Evolutionary conservation across 2,113 vertebrate genomes (phyloP).

Genomic region (Aleadryas rufinucha): DNA sequence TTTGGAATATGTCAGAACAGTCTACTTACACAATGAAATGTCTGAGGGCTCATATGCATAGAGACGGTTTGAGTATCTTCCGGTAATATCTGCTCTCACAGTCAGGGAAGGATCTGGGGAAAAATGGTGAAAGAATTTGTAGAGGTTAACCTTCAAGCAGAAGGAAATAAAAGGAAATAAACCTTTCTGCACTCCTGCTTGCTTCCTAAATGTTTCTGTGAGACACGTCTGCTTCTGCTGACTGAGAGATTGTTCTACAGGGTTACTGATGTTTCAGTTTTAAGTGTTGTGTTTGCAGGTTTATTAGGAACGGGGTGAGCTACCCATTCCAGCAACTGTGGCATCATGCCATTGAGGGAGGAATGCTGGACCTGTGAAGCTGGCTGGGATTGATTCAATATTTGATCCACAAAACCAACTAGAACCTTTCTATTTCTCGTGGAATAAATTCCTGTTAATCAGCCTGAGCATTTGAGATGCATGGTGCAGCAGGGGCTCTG

Average conservation of each 20-base stretch:
- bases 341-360: background rate
- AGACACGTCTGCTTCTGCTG: background rate
- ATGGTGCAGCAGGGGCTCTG: background rate
- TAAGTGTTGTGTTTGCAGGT: background rate
- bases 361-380: background rate
- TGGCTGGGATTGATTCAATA: background rate
- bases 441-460: background rate
- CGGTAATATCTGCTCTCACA: slow-evolving; percentile 90
- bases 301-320: background rate
- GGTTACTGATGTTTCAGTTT: background rate
- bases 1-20: background rate
- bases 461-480: background rate
- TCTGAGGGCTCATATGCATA: slow-evolving; percentile 91
- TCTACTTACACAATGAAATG: slow-evolving; percentile 80
- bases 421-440: background rate
- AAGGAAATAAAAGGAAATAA: background rate
- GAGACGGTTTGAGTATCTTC: slow-evolving; percentile 90
- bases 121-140: background rate
- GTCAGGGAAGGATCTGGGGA: slow-evolving; percentile 91
- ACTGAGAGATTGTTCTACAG: background rate
- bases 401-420: background rate
- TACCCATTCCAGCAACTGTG: background rate
- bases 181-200: background rate
- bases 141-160: background rate
- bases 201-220: background rate